phyloP scores from a whole-genome alignment of 2,113 vertebrate species.

The Lasiurus borealis region DNA sequence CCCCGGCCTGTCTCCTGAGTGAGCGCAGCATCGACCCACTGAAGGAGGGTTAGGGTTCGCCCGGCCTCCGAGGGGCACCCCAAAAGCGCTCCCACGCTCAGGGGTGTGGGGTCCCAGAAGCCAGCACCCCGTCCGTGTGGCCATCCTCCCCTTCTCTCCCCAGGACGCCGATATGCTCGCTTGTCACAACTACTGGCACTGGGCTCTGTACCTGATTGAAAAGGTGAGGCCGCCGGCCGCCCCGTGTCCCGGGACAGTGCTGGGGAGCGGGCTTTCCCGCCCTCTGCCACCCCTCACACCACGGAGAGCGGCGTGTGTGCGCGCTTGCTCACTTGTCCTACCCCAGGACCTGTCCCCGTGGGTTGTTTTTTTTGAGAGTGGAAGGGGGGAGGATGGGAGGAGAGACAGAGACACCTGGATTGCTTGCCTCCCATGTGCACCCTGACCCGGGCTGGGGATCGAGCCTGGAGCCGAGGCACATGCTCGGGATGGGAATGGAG shows the following conservation, averaged over 20 bases:
- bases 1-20: background rate
- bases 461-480: background rate
- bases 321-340: too few relatives aligned
- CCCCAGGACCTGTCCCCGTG: too few relatives aligned
- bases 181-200: conserved; percentile 98
- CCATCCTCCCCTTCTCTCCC: background rate
- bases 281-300: rapidly evolving
- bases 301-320: too few relatives aligned
- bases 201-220: conserved; percentile 95
- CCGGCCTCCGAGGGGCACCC: rapidly evolving
- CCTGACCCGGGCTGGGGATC: background rate
- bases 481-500: background rate
- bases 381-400: too few relatives aligned
- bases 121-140: too few relatives aligned
- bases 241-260: too few relatives aligned
- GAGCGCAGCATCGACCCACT: too few relatives aligned
- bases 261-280: rapidly evolving
- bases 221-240: conserved; percentile 89
- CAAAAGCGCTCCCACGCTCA: rapidly evolving
- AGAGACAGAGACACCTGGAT: background rate
- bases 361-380: too few relatives aligned
- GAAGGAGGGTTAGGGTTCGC: too few relatives aligned
- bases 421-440: background rate
- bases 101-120: rapidly evolving
- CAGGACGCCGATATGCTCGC: conserved; percentile 93